Percentiles rank a stretch among this genome's conserved stretches.
Evolutionary conservation across 1,140 invertebrate genomes (phyloP).

Genomic region (Medauroidea extradentata): DNA sequence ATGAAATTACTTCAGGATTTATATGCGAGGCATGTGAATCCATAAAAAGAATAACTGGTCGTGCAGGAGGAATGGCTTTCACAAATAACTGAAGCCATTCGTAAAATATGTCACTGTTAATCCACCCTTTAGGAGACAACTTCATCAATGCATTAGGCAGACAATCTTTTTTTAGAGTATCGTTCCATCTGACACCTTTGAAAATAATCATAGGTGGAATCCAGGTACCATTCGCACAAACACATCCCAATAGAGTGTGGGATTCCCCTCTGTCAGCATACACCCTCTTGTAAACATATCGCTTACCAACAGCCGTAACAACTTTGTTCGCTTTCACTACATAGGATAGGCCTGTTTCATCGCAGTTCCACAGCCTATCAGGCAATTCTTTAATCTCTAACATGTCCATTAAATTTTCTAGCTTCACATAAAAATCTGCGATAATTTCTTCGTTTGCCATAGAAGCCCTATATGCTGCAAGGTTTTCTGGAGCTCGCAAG

Average conservation of each 20-base stretch:
- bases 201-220: constrained; percentile 42
- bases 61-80: no score
- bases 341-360: constrained; percentile 7
- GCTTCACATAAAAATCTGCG: constrained; percentile 6
- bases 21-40: no score
- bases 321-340: constrained; percentile 5
- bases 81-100: constrained; percentile 35
- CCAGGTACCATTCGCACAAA: constrained; percentile 33
- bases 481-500: neutral
- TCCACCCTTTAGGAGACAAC: constrained; percentile 38
- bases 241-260: constrained; percentile 39
- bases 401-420: neutral
- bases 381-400: neutral
- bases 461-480: neutral
- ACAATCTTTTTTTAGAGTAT: constrained; percentile 32
- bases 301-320: constrained; percentile 4
- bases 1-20: no score
- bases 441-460: neutral
- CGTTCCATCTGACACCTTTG: constrained; percentile 35
- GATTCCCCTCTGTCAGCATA: constrained; percentile 29
- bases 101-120: constrained; percentile 35
- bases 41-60: no score
- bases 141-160: constrained; percentile 28
- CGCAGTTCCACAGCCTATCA: constrained; percentile 7
- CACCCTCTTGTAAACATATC: constrained; percentile 8